A percentile compares a stretch with the other conserved stretches of the same genome.
Conservation (phyloP, 2,888 invertebrate genomes). For the Asteroscopus sphinx region DNA sequence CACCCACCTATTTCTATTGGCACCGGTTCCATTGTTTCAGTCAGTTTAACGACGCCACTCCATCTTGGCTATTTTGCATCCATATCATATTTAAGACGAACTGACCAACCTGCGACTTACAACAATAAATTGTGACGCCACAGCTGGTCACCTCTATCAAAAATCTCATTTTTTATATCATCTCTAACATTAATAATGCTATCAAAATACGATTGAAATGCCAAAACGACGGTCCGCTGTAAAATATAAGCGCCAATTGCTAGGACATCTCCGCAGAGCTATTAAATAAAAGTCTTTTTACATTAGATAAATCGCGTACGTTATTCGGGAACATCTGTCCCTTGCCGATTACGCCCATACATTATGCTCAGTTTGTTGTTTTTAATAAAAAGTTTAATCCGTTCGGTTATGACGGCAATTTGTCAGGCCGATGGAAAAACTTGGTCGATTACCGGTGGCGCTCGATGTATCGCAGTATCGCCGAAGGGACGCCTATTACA, state of each 20-base stretch:
- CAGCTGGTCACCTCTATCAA: slow-evolving; percentile 82
- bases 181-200: slow-evolving; percentile 82
- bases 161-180: slow-evolving; percentile 84
- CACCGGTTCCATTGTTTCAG: slow-evolving; percentile 74
- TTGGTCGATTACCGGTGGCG: slow-evolving; percentile 86
- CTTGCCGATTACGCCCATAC: slow-evolving; percentile 88
- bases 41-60: slow-evolving; percentile 67
- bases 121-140: slow-evolving; percentile 79
- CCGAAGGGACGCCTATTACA: slow-evolving; percentile 70
- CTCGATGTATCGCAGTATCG: slow-evolving; percentile 66
- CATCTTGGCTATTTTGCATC: slow-evolving; percentile 65
- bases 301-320: slow-evolving; percentile 89
- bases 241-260: slow-evolving; percentile 85
- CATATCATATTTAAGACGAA: slow-evolving; percentile 60
- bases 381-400: slow-evolving; percentile 90
- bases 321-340: slow-evolving; percentile 89
- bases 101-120: slow-evolving; percentile 69
- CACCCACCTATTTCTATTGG: slow-evolving; percentile 81
- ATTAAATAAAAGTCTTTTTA: slow-evolving; percentile 89
- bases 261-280: slow-evolving; percentile 85
- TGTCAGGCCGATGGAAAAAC: slow-evolving; percentile 88
- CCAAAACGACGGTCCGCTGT: slow-evolving; percentile 82
- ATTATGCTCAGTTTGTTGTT: slow-evolving; percentile 90
- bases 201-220: slow-evolving; percentile 82
- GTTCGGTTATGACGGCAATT: slow-evolving; percentile 89